Conservation (phyloP, 2,888 invertebrate species). For the Dasypolia templi region DNA sequence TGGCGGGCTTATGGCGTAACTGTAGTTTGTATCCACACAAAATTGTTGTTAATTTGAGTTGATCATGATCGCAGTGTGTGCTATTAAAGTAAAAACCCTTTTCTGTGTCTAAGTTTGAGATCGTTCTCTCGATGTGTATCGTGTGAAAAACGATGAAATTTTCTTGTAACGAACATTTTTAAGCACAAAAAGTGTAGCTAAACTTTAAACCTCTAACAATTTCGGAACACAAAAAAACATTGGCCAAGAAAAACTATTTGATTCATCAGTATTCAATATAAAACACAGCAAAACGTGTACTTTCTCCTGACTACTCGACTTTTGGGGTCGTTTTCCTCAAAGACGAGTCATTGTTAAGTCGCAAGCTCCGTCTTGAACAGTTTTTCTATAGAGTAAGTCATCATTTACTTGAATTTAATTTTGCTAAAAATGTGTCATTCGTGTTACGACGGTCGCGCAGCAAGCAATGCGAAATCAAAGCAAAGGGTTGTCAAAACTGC, state of each 20-base stretch:
- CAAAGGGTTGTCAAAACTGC: slow-evolving; percentile 50
- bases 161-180: background rate
- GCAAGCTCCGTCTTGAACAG: slow-evolving; percentile 24
- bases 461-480: slow-evolving; percentile 2
- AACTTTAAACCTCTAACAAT: background rate
- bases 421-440: slow-evolving; percentile 54
- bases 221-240: slow-evolving; percentile 10
- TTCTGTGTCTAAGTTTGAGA: background rate
- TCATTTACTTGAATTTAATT: slow-evolving; percentile 42
- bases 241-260: background rate
- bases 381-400: slow-evolving; percentile 43
- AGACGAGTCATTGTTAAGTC: slow-evolving; percentile 36
- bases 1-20: slow-evolving; percentile 45
- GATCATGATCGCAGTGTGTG: slow-evolving; percentile 4
- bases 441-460: slow-evolving; percentile 22
- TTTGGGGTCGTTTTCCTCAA: slow-evolving; percentile 56
- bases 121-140: background rate
- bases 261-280: slow-evolving; percentile 44
- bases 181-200: background rate
- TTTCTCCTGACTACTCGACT: slow-evolving; percentile 44
- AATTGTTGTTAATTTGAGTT: slow-evolving; percentile 23
- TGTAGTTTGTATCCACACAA: slow-evolving; percentile 24
- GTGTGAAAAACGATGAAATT: background rate
- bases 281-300: slow-evolving; percentile 42
- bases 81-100: slow-evolving; percentile 5